These are phyloP conservation scores for Microctenopoma stevenorrisi DNA, from an alignment of 2,797 vertebrate genomes.

Conservation along the genomic window DNA sequence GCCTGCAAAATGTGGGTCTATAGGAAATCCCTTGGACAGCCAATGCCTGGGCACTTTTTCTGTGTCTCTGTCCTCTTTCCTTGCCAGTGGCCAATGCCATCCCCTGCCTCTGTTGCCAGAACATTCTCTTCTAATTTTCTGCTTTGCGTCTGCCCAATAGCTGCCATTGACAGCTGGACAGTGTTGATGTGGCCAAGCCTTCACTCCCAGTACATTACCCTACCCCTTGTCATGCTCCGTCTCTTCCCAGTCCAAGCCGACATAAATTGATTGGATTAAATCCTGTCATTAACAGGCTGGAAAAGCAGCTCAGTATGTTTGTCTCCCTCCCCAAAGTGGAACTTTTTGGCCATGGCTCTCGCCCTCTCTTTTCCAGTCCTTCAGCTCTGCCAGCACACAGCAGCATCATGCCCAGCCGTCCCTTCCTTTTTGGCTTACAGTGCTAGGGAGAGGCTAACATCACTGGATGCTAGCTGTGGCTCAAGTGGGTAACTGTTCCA, in stretches of 20 bases:
- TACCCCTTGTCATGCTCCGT: slow-evolving; percentile 80
- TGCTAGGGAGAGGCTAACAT: slow-evolving; percentile 69
- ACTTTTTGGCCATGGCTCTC: slow-evolving; percentile 75
- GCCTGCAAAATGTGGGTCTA: slow-evolving; percentile 73
- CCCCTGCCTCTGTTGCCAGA: slow-evolving; percentile 76
- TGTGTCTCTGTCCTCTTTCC: slow-evolving; percentile 70
- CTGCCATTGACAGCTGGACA: slow-evolving; percentile 83
- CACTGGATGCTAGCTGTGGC: slow-evolving; percentile 71
- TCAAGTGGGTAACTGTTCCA: slow-evolving; percentile 70
- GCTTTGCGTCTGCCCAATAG: slow-evolving; percentile 79
- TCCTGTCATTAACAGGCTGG: slow-evolving; percentile 85
- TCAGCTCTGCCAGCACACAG: slow-evolving; percentile 75
- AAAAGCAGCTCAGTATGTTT: slow-evolving; percentile 85
- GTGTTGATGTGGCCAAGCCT: slow-evolving; percentile 79
- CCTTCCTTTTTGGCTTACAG: slow-evolving; percentile 65
- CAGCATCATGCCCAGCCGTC: slow-evolving; percentile 77
- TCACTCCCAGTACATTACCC: slow-evolving; percentile 81
- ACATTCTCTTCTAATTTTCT: slow-evolving; percentile 85
- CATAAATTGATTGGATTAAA: slow-evolving; percentile 87
- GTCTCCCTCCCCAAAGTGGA: slow-evolving; percentile 76
- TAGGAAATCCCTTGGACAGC: slow-evolving; percentile 83
- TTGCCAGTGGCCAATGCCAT: slow-evolving; percentile 81
- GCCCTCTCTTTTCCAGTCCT: slow-evolving; percentile 76
- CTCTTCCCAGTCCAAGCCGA: slow-evolving; percentile 81
- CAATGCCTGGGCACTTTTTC: slow-evolving; percentile 70